phyloP scores from a whole-genome alignment of 2,797 vertebrate genomes.

The Gouania willdenowi region DNA sequence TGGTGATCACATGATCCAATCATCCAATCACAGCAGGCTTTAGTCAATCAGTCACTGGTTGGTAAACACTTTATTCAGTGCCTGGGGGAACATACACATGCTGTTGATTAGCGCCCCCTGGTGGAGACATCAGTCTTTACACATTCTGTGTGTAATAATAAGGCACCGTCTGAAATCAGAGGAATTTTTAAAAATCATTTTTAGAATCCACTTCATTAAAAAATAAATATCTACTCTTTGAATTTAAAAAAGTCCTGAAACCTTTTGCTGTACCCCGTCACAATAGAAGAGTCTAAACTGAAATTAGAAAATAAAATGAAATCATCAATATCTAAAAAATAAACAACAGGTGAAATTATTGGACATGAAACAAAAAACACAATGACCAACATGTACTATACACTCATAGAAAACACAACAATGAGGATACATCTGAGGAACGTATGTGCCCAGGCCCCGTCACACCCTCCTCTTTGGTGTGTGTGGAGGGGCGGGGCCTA shows the following conservation, averaged over 20 bases:
- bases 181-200: too few species aligned
- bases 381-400: constrained; percentile 69
- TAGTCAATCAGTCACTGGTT: constrained; percentile 24
- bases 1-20: too few species aligned
- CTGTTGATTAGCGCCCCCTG: too few species aligned
- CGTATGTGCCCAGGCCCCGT: constrained; percentile 69
- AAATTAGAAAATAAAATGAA: constrained; percentile 40
- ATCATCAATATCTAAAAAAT: constrained; percentile 41
- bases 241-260: constrained; percentile 67
- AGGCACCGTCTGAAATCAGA: too few species aligned
- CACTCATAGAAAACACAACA: constrained; percentile 38
- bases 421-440: constrained; percentile 65
- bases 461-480: constrained; percentile 74
- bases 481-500: constrained; percentile 52
- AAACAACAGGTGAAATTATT: constrained; percentile 53
- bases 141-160: constrained; percentile 14
- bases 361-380: constrained; percentile 47
- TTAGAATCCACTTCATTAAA: constrained; percentile 75
- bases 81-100: constrained; percentile 77
- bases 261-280: constrained; percentile 49
- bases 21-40: too few species aligned
- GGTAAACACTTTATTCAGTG: constrained; percentile 84
- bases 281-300: constrained; percentile 60
- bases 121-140: constrained; percentile 9
- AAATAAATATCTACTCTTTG: constrained; percentile 80